Evolutionary conservation across 2,888 invertebrate genomes (phyloP).

Genomic region (Diadegma fenestrale): DNA sequence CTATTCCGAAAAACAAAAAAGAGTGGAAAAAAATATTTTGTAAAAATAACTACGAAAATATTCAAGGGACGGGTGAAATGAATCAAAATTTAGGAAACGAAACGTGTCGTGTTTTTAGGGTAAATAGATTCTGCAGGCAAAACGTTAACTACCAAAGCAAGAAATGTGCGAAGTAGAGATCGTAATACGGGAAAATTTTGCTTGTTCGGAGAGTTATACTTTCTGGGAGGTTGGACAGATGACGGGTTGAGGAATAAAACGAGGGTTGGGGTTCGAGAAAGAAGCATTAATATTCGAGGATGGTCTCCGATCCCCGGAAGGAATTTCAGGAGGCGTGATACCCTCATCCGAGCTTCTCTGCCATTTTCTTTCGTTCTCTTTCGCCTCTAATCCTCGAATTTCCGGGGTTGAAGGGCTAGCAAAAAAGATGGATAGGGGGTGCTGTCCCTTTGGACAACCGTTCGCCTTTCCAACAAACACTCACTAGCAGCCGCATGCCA

Average conservation of each 20-base stretch:
- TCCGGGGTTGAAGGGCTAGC: conserved; percentile 43
- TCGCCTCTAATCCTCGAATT: conserved; percentile 75
- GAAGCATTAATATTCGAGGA: conserved; percentile 79
- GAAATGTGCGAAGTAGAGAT: conserved; percentile 38
- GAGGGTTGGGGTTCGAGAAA: conserved; percentile 24
- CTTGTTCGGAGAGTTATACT: conserved; percentile 20
- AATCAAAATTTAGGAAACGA: neutral
- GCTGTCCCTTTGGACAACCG: conserved; percentile 24
- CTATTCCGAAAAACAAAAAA: neutral
- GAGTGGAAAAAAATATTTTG: neutral
- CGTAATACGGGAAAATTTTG: conserved; percentile 33
- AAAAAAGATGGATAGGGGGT: neutral
- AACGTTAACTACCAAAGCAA: conserved; percentile 21
- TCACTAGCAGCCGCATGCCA: conserved; percentile 70
- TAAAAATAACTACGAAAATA: neutral
- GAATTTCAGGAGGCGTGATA: conserved; percentile 75
- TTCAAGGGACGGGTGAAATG: neutral
- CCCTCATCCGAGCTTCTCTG: conserved; percentile 49
- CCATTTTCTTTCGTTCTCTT: conserved; percentile 68
- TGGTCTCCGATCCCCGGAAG: conserved; percentile 73
- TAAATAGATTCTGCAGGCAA: neutral
- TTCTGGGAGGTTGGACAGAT: conserved; percentile 33
- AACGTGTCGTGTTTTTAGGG: neutral
- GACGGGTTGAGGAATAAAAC: conserved; percentile 27
- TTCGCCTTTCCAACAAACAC: neutral